These are phyloP conservation scores for Harpagifer antarcticus DNA, from an alignment of 2,797 vertebrate genomes.

Conservation along the genomic window DNA sequence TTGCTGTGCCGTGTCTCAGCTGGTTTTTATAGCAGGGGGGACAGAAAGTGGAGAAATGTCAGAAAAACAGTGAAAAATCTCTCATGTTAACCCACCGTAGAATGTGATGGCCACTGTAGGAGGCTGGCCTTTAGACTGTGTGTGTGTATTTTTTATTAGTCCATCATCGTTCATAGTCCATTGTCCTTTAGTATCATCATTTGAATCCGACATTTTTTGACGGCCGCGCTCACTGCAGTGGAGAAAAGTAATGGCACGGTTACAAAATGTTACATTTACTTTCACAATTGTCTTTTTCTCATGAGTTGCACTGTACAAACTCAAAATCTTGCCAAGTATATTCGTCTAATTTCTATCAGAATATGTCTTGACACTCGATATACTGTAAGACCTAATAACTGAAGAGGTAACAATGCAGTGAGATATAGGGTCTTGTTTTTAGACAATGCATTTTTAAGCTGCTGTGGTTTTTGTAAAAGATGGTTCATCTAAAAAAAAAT, in stretches of 20 bases:
- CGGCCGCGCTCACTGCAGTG: constrained; percentile 54
- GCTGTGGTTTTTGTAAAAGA: no score
- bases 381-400: no score
- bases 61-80: constrained; percentile 62
- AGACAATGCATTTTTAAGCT: no score
- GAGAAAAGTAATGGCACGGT: constrained; percentile 45
- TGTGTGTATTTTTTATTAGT: constrained; percentile 54
- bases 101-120: constrained; percentile 59
- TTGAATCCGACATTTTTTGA: constrained; percentile 65
- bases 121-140: constrained; percentile 64
- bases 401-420: no score
- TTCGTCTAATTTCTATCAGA: no score
- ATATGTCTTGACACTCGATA: no score
- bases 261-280: constrained; percentile 1
- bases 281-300: constrained; percentile 39
- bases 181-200: constrained; percentile 67
- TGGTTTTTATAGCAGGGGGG: constrained; percentile 67
- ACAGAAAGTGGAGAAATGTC: constrained; percentile 64
- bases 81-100: constrained; percentile 54
- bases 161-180: constrained; percentile 65
- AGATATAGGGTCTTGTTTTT: no score
- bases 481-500: no score
- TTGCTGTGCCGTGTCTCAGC: constrained; percentile 58
- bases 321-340: no score
- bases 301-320: neutral